phyloP scores from a whole-genome alignment of 2,113 vertebrate species.

The Sinocyclocheilus grahami region DNA sequence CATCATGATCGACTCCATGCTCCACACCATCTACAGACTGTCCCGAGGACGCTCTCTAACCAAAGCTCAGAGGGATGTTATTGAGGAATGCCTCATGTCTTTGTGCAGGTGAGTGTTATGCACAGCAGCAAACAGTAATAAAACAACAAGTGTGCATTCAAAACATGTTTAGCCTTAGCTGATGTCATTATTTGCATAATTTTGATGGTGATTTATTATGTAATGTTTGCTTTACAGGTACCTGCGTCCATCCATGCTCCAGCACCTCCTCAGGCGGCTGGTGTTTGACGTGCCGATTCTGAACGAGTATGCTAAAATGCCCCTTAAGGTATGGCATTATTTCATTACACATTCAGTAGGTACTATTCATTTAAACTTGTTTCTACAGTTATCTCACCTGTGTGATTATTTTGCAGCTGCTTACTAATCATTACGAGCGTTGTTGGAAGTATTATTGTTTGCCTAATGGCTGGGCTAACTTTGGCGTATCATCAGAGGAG shows the following conservation, averaged over 20 bases:
- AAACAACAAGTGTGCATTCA: neutral
- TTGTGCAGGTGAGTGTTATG: constrained; percentile 82
- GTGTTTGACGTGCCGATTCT: constrained; percentile 94
- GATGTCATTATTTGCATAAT: neutral
- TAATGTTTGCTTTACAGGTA: constrained; percentile 70
- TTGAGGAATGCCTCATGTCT: constrained; percentile 94
- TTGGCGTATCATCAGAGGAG: constrained; percentile 89
- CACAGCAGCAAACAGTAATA: neutral
- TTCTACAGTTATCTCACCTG: neutral
- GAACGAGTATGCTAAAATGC: constrained; percentile 93
- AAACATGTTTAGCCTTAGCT: neutral
- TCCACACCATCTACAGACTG: constrained; percentile 93
- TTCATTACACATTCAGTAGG: neutral
- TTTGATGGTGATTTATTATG: neutral
- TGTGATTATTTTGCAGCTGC: constrained; percentile 73
- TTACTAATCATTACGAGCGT: constrained; percentile 94
- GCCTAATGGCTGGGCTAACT: constrained; percentile 92
- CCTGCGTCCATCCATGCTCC: constrained; percentile 90
- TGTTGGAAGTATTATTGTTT: constrained; percentile 97
- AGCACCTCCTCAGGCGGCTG: constrained; percentile 87
- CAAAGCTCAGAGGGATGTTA: constrained; percentile 92
- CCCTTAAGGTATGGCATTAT: constrained; percentile 81
- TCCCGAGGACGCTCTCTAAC: constrained; percentile 93
- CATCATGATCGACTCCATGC: constrained; percentile 97
- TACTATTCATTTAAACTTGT: neutral